Evolutionary conservation across 1,140 invertebrate species (phyloP).

Genomic region (Drosophila watanabei): DNA sequence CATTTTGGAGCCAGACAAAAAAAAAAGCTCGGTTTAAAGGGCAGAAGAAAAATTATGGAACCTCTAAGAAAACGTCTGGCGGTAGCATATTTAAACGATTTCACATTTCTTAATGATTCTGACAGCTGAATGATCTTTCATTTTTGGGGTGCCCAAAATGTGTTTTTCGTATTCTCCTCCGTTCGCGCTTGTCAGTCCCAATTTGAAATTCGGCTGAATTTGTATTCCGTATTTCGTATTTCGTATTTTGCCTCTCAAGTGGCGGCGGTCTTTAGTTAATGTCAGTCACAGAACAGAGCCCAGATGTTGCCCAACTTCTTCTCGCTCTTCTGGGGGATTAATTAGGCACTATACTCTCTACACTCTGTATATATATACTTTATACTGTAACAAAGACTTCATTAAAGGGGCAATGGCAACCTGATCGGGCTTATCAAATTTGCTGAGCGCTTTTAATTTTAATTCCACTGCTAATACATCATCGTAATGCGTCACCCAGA

Average conservation of each 20-base stretch:
- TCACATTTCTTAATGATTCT: conserved; percentile 81
- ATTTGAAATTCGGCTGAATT: conserved; percentile 49
- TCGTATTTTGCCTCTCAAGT: conserved; percentile 49
- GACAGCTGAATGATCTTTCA: conserved; percentile 83
- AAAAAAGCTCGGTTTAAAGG: conserved; percentile 69
- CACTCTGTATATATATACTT: neutral
- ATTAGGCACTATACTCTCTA: conserved; percentile 46
- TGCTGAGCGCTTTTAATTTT: conserved; percentile 76
- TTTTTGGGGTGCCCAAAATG: conserved; percentile 52
- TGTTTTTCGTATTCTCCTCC: conserved; percentile 51
- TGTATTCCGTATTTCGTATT: conserved; percentile 59
- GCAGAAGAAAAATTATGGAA: conserved; percentile 26
- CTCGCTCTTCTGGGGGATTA: conserved; percentile 44
- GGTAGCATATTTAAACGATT: conserved; percentile 74
- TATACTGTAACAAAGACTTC: conserved; percentile 60
- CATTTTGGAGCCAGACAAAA: neutral
- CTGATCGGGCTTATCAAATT: conserved; percentile 45
- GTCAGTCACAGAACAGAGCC: conserved; percentile 63
- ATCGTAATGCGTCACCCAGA: conserved; percentile 71
- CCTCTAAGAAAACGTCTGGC: conserved; percentile 17
- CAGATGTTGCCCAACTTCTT: conserved; percentile 54
- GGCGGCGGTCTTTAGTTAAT: conserved; percentile 75
- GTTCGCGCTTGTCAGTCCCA: conserved; percentile 48
- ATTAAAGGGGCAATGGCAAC: conserved; percentile 59
- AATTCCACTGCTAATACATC: conserved; percentile 75